phyloP scores from a whole-genome alignment of 2,113 vertebrate genomes.

The Corythornis madagascariensis region DNA sequence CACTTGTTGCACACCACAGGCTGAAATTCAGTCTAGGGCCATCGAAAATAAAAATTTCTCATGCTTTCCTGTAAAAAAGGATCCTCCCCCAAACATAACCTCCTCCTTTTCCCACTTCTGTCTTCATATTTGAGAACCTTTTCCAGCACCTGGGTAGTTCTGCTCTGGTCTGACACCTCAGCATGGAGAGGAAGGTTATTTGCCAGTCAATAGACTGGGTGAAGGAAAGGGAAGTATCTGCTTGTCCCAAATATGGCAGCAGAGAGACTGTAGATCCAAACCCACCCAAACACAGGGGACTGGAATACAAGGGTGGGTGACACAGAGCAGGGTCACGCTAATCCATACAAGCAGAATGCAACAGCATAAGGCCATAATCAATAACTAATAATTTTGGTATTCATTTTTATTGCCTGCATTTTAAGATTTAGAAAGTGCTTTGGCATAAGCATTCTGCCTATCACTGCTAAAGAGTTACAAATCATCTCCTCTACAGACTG shows the following conservation, averaged over 20 bases:
- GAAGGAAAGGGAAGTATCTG: not conserved
- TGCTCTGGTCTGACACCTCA: not conserved
- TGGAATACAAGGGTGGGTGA: not conserved
- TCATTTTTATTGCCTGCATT: not conserved
- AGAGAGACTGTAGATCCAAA: not conserved
- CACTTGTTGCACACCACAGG: not conserved
- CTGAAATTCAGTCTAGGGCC: not conserved
- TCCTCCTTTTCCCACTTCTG: not conserved
- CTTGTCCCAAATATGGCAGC: not conserved
- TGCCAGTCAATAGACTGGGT: not conserved
- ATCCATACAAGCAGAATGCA: not conserved
- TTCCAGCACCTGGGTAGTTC: not conserved
- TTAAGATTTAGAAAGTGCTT: not conserved
- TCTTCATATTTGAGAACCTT: not conserved
- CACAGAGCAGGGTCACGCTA: not conserved
- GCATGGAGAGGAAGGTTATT: not conserved
- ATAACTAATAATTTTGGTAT: not conserved
- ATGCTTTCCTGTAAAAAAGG: not conserved
- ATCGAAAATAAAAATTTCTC: not conserved
- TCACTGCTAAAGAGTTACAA: not conserved
- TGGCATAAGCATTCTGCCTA: not conserved
- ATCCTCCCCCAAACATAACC: not conserved
- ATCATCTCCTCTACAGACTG: not conserved
- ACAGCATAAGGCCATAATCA: not conserved
- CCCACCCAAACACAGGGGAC: not conserved